Conservation (phyloP, 2,113 vertebrate species). For the Heloderma charlesbogerti region DNA sequence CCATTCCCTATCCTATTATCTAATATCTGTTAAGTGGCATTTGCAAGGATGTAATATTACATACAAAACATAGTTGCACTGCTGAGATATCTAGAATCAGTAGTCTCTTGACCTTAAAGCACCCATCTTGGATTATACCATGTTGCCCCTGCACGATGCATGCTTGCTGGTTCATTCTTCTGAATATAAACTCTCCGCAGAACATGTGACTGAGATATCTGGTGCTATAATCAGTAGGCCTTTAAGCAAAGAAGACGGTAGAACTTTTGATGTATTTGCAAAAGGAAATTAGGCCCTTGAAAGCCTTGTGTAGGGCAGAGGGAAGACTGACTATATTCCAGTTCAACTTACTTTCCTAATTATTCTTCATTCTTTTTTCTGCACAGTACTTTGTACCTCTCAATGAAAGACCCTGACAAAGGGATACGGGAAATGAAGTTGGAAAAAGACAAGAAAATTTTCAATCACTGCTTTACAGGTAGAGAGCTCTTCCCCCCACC, state of each 20-base stretch:
- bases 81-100: not conserved
- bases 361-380: constrained; percentile 41
- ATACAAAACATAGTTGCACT: not conserved
- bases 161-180: not conserved
- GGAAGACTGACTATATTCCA: not conserved
- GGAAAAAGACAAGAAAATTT: constrained; percentile 91
- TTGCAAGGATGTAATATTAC: not conserved
- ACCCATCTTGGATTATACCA: not conserved
- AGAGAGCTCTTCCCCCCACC: constrained; percentile 43
- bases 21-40: not conserved
- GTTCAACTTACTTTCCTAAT: not conserved
- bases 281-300: not conserved
- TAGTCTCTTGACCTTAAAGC: not conserved
- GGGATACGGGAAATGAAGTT: constrained; percentile 92
- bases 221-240: not conserved
- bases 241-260: not conserved
- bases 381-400: constrained; percentile 85
- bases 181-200: not conserved
- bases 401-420: constrained; percentile 90
- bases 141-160: not conserved
- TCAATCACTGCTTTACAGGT: constrained; percentile 97
- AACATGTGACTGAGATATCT: not conserved
- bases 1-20: not conserved
- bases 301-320: not conserved
- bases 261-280: not conserved